Evolutionary conservation across 1,140 invertebrate genomes (phyloP), one percentile per base, ranked within the genome.

Genomic region (Tribolium madens): DNA sequence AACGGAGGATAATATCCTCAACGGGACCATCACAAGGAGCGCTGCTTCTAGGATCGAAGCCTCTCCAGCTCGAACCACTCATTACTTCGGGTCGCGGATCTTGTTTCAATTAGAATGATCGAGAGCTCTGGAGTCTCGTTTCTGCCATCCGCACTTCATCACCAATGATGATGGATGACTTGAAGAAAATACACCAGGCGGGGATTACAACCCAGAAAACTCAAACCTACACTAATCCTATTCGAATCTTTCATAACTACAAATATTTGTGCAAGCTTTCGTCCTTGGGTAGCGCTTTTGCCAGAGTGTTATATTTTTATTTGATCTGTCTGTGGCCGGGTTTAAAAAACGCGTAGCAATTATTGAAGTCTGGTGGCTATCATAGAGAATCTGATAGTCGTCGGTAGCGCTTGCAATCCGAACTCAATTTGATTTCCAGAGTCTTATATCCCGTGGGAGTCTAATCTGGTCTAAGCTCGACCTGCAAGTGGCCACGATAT

Each of bases 391-490:
- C 71, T 57, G 71, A 73, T 73, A 73, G 71, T 36, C 50, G 48
- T 26, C 71, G 48, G 71, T 73, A 73, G 71, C 70, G 26, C 70
- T 73, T 36, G 79, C 80, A 84, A 81, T 83, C 82, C 81, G 82
- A 83, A 84, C 83, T 82, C 84, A 85, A 85, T 85, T 85, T 84
- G 84, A 85, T 85, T 85, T 84, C 83, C 17, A 80, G 78, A 81
- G 80, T 78, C 78, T 74, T 76, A 68, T 57, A 80, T 80, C 83
- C 81, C 81, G 64, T 50, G 82, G 82, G 84, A 81, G 47, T 80
- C 81, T 83, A 83, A 84, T 84, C 83, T 79, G 80, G 83, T 83
- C 83, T 84, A 84, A 84, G 83, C 83, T 82, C 78, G 83, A 81
- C 76, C 81, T 81, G 82, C 83, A 83, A 83, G 81, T 83, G 82